Evolutionary conservation across 2,888 invertebrate genomes (phyloP), one percentile per base, ranked within the genome.

Genomic region (Plagodis dolabraria): DNA sequence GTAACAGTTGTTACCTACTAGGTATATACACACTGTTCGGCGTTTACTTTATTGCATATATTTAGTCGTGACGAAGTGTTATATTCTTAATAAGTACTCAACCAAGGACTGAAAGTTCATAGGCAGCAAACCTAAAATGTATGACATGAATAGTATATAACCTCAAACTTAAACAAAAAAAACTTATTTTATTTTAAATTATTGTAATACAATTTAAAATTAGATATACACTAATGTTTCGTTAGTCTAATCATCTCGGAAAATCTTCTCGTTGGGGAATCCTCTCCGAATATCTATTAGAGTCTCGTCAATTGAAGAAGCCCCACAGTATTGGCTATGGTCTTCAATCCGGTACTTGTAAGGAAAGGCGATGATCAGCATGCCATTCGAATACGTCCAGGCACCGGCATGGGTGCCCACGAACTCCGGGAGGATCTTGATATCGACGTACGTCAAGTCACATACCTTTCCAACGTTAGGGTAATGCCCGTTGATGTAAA

Each of bases 381-480:
- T n/a, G 6, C 59, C 63, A 12, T 57, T 35, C 1, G 11, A 49
- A 33, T 48, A 61, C 0, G 57, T 61, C 63, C 61, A 66, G 2
- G 52, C 48, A 0, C 45, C 63, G 0, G 33, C 42, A 22, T 59
- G 63, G 12, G 63, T 59, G 52, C 47, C 47, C 7, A 55, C 66
- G n/a, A 66, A 61, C n/a, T 62, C 57, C 0, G 64, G 64, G 33
- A 67, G 40, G 8, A 67, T 61, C 36, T 53, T 60, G 10, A 69
- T 64, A 22, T 58, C 54, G 5, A 48, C 59, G 46, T 64, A 65
- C 0, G 65, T 58, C 33, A 65, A 58, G 47, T 67, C 69, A 0
- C 59, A 63, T 6, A 36, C 33, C 6, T 53, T 46, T 2, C 65
- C 67, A 4, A 10, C 9, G 9, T 36, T 49, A 0, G 60, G 60